Evolutionary conservation across 1,140 invertebrate species (phyloP).

Genomic region (Condylostylus longicornis): DNA sequence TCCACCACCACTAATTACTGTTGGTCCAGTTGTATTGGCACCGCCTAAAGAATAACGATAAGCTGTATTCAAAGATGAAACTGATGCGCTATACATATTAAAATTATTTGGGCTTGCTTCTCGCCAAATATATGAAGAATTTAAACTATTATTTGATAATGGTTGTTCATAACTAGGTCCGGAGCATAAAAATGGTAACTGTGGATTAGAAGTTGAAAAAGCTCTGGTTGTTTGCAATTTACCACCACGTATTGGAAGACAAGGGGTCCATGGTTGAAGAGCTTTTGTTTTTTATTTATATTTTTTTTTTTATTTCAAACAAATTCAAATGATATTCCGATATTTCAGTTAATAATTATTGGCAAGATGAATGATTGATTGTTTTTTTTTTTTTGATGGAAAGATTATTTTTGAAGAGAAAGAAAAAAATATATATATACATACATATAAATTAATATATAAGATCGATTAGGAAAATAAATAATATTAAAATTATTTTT

Average conservation of each 20-base stretch:
- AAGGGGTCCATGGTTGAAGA: slow-evolving; percentile 32
- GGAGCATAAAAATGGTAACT: slow-evolving; percentile 23
- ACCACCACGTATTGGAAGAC: slow-evolving; percentile 30
- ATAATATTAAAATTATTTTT: too few species aligned
- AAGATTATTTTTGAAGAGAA: too few species aligned
- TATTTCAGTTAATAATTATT: not conserved
- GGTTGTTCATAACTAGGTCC: slow-evolving; percentile 10
- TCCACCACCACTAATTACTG: slow-evolving; percentile 1
- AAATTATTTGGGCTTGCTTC: slow-evolving; percentile 32
- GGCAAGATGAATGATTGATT: not conserved
- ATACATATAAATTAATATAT: too few species aligned
- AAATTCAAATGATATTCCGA: not conserved
- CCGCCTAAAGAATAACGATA: slow-evolving; percentile 20
- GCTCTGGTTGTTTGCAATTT: slow-evolving; percentile 31
- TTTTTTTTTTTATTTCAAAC: not conserved
- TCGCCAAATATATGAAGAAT: slow-evolving; percentile 32
- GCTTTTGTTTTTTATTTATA: slow-evolving; percentile 15
- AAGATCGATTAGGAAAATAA: too few species aligned
- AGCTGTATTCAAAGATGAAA: slow-evolving; percentile 20
- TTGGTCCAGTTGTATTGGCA: slow-evolving; percentile 1
- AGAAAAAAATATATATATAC: too few species aligned
- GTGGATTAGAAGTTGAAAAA: slow-evolving; percentile 32
- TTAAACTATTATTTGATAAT: slow-evolving; percentile 24
- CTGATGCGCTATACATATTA: slow-evolving; percentile 29
- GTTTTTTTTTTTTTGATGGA: too few species aligned